These are phyloP conservation scores for Hylyphantes graminicola DNA, from an alignment of 1,140 invertebrate species.

Conservation along the genomic window DNA sequence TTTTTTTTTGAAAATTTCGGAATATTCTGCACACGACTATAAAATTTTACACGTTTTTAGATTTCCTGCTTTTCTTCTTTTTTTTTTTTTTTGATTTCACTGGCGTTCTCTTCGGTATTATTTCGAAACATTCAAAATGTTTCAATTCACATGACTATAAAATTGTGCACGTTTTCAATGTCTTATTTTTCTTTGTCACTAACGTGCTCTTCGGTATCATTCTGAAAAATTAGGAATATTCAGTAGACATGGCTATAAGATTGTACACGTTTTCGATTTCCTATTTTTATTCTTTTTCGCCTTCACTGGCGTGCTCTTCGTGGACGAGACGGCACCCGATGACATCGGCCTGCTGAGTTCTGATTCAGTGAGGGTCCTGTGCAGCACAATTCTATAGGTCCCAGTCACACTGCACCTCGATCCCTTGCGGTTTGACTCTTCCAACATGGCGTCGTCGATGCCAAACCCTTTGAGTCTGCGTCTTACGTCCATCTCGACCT, in stretches of 20 bases:
- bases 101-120: neutral
- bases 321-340: neutral
- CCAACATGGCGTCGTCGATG: conserved; percentile 71
- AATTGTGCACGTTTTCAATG: conserved; percentile 42
- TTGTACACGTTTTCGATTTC: conserved; percentile 55
- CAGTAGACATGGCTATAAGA: conserved; percentile 44
- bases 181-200: conserved; percentile 36
- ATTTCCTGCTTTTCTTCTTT: conserved; percentile 31
- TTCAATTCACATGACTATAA: conserved; percentile 27
- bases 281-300: conserved; percentile 37
- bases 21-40: neutral
- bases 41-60: conserved; percentile 47
- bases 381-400: conserved; percentile 69
- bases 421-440: conserved; percentile 68
- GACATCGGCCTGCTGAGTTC: neutral
- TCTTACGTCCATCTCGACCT: conserved; percentile 68
- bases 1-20: too few species aligned
- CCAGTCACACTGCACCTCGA: conserved; percentile 72
- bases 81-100: conserved; percentile 23
- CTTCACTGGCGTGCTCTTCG: conserved; percentile 18
- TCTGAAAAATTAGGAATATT: too few species aligned
- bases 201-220: neutral
- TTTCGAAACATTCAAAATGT: too few species aligned
- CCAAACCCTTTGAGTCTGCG: conserved; percentile 70
- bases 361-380: conserved; percentile 22